Evolutionary conservation across 2,113 vertebrate genomes (phyloP).

Genomic region (Lophura nycthemera): DNA sequence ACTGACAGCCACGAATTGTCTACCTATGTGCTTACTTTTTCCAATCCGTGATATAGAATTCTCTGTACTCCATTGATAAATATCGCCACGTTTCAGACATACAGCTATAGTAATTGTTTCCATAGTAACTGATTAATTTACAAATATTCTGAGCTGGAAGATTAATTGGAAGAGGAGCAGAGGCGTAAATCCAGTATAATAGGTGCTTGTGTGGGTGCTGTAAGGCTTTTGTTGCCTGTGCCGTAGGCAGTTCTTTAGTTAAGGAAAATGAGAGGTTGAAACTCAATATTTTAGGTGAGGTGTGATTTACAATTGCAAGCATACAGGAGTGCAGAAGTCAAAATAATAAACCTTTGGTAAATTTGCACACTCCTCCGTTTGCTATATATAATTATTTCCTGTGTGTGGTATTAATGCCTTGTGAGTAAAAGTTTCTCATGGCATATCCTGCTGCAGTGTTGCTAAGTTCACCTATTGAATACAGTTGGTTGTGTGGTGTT

Average conservation of each 20-base stretch:
- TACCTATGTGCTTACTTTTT: background rate
- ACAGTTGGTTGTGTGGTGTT: background rate
- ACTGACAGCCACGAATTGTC: background rate
- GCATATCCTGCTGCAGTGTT: background rate
- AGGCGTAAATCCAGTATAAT: background rate
- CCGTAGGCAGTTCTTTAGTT: background rate
- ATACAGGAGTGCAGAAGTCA: background rate
- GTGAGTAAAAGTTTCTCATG: background rate
- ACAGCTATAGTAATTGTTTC: background rate
- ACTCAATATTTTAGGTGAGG: conserved; percentile 50
- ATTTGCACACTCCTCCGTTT: background rate
- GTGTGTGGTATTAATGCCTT: background rate
- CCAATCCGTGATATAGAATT: background rate
- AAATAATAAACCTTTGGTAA: conserved; percentile 51
- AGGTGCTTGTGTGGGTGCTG: background rate
- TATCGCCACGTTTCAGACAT: background rate
- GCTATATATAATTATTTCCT: conserved; percentile 39
- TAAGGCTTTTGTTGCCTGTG: background rate
- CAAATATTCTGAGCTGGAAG: background rate
- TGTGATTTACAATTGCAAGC: conserved; percentile 53
- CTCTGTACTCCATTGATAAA: background rate
- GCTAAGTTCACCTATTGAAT: background rate
- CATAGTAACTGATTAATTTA: background rate
- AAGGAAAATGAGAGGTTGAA: conserved; percentile 5
- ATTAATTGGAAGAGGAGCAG: background rate